Evolutionary conservation across 2,797 vertebrate species (phyloP), one percentile per base, ranked within the genome.

Genomic region (Podarcis lilfordi): DNA sequence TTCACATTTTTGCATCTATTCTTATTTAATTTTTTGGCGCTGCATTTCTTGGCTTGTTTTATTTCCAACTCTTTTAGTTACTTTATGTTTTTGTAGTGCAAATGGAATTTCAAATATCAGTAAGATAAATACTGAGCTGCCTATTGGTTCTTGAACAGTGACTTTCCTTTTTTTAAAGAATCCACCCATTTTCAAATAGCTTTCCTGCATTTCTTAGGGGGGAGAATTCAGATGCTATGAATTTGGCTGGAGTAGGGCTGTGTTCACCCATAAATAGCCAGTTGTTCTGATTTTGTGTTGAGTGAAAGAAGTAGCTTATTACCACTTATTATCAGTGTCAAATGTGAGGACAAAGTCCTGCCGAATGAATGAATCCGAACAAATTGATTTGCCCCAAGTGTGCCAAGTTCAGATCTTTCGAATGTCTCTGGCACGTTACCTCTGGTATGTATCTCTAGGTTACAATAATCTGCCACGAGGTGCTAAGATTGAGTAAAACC

Each of bases 401-500:
- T 68, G 50, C 50, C 76, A 79, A 64, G 8, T 50, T 45, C n/a
- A 82, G 40, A 4, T n/a, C 66, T 82, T 84, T 72, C 50, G 79
- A 64, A 80, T 27, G 23, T 61, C 23, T 71, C 64, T 27, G 68
- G 32, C 76, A 72, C 17, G 2, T 66, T 80, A n/a, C 21, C 43
- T 74, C n/a, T 84, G 40, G 55, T 84, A 69, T 81, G 6, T 81
- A 2, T 27, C 59, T n/a, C 11, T 78, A 23, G 88, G 15, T n/a
- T 92, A 74, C 7, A 15, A 2, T 35, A 89, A 74, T 91, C 89
- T 92, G 89, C 68, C 81, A 89, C 8, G 78, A 92, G 69, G 68
- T 40, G 32, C 29, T 75, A 68, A 93, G 89, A 80, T 85, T 32
- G 83, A 87, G 88, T 27, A 23, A 15, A 74, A 88, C 86, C 84